Evolutionary conservation across 2,888 invertebrate genomes (phyloP), one percentile per base, ranked within the genome.

Genomic region (Crossocerus cetratus): DNA sequence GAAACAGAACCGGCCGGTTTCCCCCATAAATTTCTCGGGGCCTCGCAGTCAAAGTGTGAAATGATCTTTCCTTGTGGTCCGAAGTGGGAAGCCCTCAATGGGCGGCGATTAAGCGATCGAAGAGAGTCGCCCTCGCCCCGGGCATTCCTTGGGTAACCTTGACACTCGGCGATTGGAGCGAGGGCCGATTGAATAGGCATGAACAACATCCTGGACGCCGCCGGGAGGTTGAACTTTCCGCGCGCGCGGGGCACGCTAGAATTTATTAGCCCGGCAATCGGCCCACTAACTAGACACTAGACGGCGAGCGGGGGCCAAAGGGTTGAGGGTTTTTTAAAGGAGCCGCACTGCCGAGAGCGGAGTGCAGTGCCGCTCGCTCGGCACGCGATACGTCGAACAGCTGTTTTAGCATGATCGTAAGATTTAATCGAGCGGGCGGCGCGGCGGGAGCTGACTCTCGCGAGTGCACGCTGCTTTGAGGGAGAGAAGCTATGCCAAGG

Each of bases 381-480:
- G 59, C 66, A 54, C 71, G 69, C 68, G 65, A 69, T 69, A 69
- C 44, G 60, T n/a, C 53, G 63, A 69, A 69, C 69, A 77, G 67
- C 72, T 78, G 74, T 68, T 72, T 68, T 21, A 61, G 54, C 69
- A 53, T 55, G 65, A 78, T 74, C 77, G 69, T 60, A 61, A 69
- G 66, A 69, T 74, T 79, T 72, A 70, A 81, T 81, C 70, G 77
- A 69, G 62, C 71, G 60, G 60, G 32, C 73, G 63, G 60, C 66
- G 70, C 56, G 57, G 23, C 71, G 49, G n/a, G 49, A 16, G n/a
- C 14, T n/a, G 49, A 14, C 32, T 32, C 49, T 49, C 16, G 49
- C 49, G 49, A 49, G 49, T 16, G 14, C 14, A 62, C n/a, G 14
- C n/a, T 42, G 21, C 16, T 13, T n/a, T 2, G 8, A 53, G 43